Percentiles rank a stretch among this genome's conserved stretches.
Conservation (phyloP, 2,797 vertebrate genomes). For the Otus scops region DNA sequence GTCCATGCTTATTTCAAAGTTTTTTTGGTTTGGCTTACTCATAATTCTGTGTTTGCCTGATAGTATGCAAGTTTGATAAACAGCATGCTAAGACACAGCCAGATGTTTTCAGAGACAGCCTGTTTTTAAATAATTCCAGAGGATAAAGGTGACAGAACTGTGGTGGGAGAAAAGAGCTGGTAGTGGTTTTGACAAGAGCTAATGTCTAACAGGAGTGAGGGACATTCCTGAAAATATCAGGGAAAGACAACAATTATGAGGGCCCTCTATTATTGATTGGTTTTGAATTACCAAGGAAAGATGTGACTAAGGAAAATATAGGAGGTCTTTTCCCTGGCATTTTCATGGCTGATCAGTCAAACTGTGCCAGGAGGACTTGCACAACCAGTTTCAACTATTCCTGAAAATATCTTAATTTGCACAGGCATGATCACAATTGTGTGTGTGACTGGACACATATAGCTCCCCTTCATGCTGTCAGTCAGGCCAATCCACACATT, state of each 20-base stretch:
- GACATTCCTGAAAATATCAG: not conserved
- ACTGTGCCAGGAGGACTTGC: not conserved
- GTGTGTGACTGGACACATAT: not conserved
- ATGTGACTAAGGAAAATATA: not conserved
- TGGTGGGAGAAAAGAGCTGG: not conserved
- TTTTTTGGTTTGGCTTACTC: not conserved
- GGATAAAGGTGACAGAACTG: not conserved
- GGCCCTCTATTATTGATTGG: rapidly evolving
- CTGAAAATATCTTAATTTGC: not conserved
- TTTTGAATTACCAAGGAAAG: not conserved
- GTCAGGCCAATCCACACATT: not conserved
- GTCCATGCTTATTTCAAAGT: not conserved
- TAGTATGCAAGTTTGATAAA: not conserved
- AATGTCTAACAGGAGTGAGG: not conserved
- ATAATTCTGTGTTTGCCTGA: not conserved
- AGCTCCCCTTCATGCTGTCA: not conserved
- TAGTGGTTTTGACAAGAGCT: not conserved
- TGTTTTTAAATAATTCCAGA: not conserved
- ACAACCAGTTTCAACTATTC: not conserved
- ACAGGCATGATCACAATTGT: not conserved
- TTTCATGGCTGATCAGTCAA: not conserved
- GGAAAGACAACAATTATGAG: not conserved
- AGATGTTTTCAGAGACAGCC: not conserved
- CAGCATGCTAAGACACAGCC: not conserved
- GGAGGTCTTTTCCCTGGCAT: not conserved